Percentiles rank a stretch among this genome's conserved stretches.
phyloP scores from a whole-genome alignment of 2,888 invertebrate species.

The Buathra laborator region DNA sequence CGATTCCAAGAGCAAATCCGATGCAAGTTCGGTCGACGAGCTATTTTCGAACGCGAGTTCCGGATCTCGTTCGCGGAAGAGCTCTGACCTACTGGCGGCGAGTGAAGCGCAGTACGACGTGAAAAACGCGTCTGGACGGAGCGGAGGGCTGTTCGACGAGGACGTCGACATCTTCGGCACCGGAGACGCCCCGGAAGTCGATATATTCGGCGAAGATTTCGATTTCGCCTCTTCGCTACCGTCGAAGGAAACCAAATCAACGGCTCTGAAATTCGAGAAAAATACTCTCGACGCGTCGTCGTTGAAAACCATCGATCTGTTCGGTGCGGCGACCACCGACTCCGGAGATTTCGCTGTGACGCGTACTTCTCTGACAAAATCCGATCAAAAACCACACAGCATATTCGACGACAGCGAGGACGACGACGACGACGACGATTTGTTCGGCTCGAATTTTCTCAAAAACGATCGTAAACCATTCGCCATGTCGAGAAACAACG shows the following conservation, averaged over 20 bases:
- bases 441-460: constrained; percentile 71
- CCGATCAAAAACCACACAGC: constrained; percentile 64
- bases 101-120: constrained; percentile 68
- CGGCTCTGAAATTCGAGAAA: background rate
- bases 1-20: constrained; percentile 76
- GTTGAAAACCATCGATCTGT: constrained; percentile 42
- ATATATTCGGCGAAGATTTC: constrained; percentile 62
- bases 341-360: background rate
- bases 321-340: constrained; percentile 8
- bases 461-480: constrained; percentile 51
- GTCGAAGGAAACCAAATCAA: constrained; percentile 18
- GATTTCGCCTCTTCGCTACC: constrained; percentile 42
- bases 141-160: constrained; percentile 78
- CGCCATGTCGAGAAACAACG: constrained; percentile 52
- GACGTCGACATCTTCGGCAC: constrained; percentile 78
- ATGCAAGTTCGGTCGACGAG: constrained; percentile 80
- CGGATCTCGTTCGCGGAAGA: constrained; percentile 78
- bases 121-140: constrained; percentile 68
- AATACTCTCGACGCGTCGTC: constrained; percentile 13
- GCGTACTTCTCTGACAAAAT: constrained; percentile 25
- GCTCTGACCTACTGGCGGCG: constrained; percentile 75
- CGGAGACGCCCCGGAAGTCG: constrained; percentile 58
- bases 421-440: constrained; percentile 73
- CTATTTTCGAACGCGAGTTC: constrained; percentile 81
- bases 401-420: constrained; percentile 80